phyloP scores from a whole-genome alignment of 2,888 invertebrate genomes.

The Parascotia fuliginaria region DNA sequence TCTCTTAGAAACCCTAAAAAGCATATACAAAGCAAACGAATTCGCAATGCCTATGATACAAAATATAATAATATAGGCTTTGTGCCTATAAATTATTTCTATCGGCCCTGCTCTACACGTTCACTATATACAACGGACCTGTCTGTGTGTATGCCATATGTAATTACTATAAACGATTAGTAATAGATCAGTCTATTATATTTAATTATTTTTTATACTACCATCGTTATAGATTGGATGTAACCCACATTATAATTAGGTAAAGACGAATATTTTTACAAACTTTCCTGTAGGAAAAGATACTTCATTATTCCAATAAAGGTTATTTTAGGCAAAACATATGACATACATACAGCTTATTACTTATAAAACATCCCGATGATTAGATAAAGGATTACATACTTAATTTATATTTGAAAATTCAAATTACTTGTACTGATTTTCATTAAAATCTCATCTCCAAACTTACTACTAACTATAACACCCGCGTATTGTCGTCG shows the following conservation, averaged over 20 bases:
- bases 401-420: constrained; percentile 65
- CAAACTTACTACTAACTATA: constrained; percentile 52
- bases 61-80: constrained; percentile 22
- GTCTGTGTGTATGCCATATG: constrained; percentile 26
- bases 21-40: constrained; percentile 38
- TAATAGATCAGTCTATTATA: not conserved
- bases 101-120: constrained; percentile 13
- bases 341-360: constrained; percentile 38
- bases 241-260: too few relatives aligned
- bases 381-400: constrained; percentile 65
- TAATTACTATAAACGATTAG: not conserved
- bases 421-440: constrained; percentile 71
- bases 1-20: constrained; percentile 27
- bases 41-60: constrained; percentile 33
- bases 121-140: constrained; percentile 25
- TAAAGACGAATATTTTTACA: too few relatives aligned
- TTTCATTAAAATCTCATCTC: constrained; percentile 70
- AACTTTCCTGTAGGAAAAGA: too few relatives aligned
- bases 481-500: constrained; percentile 12
- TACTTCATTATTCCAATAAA: too few relatives aligned
- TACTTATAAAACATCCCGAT: constrained; percentile 61
- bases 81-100: constrained; percentile 16
- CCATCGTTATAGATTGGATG: too few relatives aligned
- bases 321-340: constrained; percentile 42
- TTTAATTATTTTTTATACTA: too few relatives aligned